Evolutionary conservation across 2,797 vertebrate genomes (phyloP), one percentile per base, ranked within the genome.

Genomic region (Rhinoraja longicauda): DNA sequence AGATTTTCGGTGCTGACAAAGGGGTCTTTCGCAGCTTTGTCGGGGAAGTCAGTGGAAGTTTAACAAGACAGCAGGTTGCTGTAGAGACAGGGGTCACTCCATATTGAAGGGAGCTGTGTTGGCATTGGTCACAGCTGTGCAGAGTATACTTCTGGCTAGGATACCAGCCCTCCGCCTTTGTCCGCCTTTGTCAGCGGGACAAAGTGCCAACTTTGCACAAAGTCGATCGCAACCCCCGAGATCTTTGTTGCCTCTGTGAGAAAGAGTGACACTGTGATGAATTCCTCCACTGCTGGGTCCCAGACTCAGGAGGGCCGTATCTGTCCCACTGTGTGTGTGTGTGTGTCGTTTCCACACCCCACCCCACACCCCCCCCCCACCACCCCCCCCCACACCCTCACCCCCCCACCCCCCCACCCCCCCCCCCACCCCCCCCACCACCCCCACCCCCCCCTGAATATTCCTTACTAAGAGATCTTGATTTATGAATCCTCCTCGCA

Each of bases 111-210:
- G 95, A 95, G 94, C 96, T 96, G 97, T 97, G 97, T 95, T 95
- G 96, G 97, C 96, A 96, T 97, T 96, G 97, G 97, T 96, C 97
- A 97, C 98, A 98, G 98, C 98, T 98, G 98, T 98, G 97, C 96
- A 93, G 93, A 95, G 92, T 95, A 94, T 94, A 95, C 96, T 95
- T 95, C 97, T 96, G 91, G 95, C 97, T 96, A 96, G 95, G 97
- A 96, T 97, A 98, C 97, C 97, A 97, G 97, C 97, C 96, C 96
- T 96, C 93, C 95, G 96, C 96, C 95, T 97, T 98, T 98, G 97
- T 97, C 95, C 93, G 93, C 93, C 95, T 96, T 97, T 97, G 97
- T 97, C 95, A 94, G 94, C 92, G 93, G 96, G 97, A 97, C 96
- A 97, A 95, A 96, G 96, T 93, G 93, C 94, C 96, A 95, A 97